Evolutionary conservation across 2,888 invertebrate genomes (phyloP), one percentile per base, ranked within the genome.

Genomic region (Phortica okadai): DNA sequence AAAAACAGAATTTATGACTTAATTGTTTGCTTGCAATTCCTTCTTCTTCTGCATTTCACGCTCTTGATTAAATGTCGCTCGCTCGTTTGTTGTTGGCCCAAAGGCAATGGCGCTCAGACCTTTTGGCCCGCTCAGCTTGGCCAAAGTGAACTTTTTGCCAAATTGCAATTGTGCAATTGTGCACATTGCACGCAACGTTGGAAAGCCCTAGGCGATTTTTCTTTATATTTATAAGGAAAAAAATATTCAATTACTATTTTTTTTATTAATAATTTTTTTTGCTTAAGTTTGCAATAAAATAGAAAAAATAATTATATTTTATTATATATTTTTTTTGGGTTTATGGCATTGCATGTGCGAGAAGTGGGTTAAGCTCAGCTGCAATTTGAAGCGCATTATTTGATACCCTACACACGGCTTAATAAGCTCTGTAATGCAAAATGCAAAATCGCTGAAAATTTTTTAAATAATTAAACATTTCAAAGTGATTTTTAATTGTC

Each of bases 1-100:
- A 86, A 86, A 87, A 84, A 82, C 85, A 79, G 81, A 89, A 89
- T 89, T 89, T 89, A 89, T 89, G 84, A 82, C 88, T 89, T 89
- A 89, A 89, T 89, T 89, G 88, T 83, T 89, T 89, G 89, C 89
- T 89, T 89, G 88, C 83, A 50, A 14, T 50, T 50, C 10, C 10
- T 50, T 11, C 14, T 50, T 85, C 81, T 81, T 84, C 78, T 82
- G 78, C 82, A 86, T 84, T 84, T 84, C 87, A 87, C 88, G 85
- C 88, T 82, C 81, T 82, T 85, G 88, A 87, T 85, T 87, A 85
- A 87, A 82, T 85, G 86, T 83, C 81, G 82, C 85, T 82, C 78
- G 76, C 77, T 62, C 8, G 21, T 11, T 14, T 21, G 54, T 2
- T 16, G 45, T 44, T 50, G 10, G 42, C 56, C 16, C 16, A 16